These are phyloP conservation scores for Dryobates pubescens DNA, from an alignment of 2,797 vertebrate genomes.

Conservation along the genomic window DNA sequence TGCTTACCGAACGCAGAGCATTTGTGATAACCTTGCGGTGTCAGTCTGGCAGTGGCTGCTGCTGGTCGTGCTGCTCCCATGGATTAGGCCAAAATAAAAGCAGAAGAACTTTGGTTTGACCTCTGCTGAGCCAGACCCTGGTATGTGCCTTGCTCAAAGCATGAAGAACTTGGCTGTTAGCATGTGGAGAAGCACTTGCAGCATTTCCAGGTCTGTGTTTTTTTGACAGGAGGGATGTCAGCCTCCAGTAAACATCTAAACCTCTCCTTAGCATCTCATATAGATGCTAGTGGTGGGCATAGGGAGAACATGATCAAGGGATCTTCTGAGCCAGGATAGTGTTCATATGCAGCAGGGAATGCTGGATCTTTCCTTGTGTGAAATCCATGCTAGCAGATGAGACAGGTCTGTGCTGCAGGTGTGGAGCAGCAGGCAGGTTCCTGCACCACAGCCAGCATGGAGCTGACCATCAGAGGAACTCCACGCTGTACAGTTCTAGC, in stretches of 20 bases:
- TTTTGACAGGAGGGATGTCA: background rate
- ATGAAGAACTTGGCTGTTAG: rapidly evolving
- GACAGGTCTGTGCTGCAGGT: background rate
- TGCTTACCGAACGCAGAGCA: background rate
- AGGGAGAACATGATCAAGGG: rapidly evolving
- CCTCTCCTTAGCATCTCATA: background rate
- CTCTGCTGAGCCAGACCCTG: background rate
- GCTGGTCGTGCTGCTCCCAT: rapidly evolving
- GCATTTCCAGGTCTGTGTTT: background rate
- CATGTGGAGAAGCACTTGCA: background rate
- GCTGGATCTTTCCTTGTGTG: background rate
- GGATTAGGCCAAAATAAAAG: background rate
- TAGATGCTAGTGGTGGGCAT: background rate
- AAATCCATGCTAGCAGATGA: background rate
- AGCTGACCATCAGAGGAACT: background rate
- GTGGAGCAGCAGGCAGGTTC: background rate
- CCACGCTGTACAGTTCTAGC: rapidly evolving
- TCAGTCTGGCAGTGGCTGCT: background rate
- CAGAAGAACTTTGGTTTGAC: background rate
- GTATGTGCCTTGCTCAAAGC: background rate
- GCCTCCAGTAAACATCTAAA: background rate
- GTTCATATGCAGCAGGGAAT: background rate
- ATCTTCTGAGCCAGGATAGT: background rate
- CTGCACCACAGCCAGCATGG: rapidly evolving
- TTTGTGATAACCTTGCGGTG: background rate